Evolutionary conservation across 2,888 invertebrate genomes (phyloP), one percentile per base, ranked within the genome.

Genomic region (Azorinus chamasolen): DNA sequence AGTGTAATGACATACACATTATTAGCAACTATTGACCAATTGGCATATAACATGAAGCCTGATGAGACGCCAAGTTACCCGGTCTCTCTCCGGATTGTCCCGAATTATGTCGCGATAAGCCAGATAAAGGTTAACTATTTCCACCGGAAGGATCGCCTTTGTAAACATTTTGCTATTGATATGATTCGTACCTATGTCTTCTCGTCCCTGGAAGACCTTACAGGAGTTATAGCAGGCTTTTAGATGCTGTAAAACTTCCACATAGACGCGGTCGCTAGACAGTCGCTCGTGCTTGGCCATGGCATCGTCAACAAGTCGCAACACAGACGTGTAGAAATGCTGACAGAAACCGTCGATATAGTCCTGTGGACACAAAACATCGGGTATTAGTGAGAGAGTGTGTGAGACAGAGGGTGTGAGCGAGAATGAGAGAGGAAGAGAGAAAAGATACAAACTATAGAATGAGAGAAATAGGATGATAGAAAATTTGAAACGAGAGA

Each of bases 261-360:
- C 84, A 74, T 89, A 91, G 22, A 89, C 84, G 1, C 79, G 77
- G 74, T 93, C 91, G 43, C 81, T 85, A 14, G 98, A 96, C 82
- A 97, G 97, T 81, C 97, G 97, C 93, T 98, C 98, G 93, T 98
- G 97, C 93, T 98, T 98, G 63, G 97, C 95, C 97, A 98, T 98
- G 0, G 98, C 98, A 85, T 96, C 95, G 93, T 98, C 98, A 0
- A 99, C 97, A 16, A 98, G 94, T 89, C 97, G 97, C 1, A 97
- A 95, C 79, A 98, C 97, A 85, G 97, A 80, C 0, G 48, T 63
- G 73, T 88, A 86, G 79, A 90, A 99, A 91, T 98, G 98, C 0
- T 97, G 96, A 81, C 98, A 97, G 93, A 99, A 99, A 88, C 98
- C 96, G 91, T 97, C 97, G 16, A 99, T 94, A 91, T 99, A 99